Evolutionary conservation across 2,113 vertebrate species (phyloP).

Genomic region (rat (Rattus norvegicus)): DNA sequence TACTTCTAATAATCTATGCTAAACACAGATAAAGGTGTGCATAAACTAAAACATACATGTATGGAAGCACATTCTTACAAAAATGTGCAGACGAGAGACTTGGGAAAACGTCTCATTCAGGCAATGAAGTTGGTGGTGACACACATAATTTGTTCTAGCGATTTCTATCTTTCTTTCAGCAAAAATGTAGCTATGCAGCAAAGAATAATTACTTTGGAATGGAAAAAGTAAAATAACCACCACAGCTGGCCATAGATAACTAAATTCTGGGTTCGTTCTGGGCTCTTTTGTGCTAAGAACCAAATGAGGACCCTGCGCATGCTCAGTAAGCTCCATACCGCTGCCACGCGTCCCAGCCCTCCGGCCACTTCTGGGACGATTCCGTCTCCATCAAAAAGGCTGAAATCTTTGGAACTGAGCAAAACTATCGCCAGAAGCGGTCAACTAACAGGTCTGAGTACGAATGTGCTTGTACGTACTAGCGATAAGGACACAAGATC

Average conservation of each 20-base stretch:
- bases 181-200: neutral
- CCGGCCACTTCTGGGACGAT: neutral
- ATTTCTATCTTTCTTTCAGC: slow-evolving; percentile 29
- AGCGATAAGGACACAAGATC: neutral
- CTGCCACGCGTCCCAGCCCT: neutral
- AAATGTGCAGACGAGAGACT: slow-evolving; percentile 9
- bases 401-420: neutral
- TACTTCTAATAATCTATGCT: slow-evolving; percentile 18
- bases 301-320: neutral
- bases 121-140: neutral
- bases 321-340: no score
- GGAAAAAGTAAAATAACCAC: slow-evolving; percentile 17
- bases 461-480: neutral
- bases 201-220: slow-evolving; percentile 1
- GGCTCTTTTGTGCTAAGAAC: neutral
- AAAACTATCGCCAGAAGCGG: neutral
- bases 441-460: neutral
- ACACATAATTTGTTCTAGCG: slow-evolving; percentile 1
- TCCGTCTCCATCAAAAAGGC: neutral
- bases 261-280: neutral
- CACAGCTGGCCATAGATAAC: neutral
- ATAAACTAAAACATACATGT: neutral
- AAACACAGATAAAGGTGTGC: neutral
- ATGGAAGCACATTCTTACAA: neutral
- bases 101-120: neutral